Conservation (phyloP, 2,888 invertebrate genomes). For the Agrotis segetum region DNA sequence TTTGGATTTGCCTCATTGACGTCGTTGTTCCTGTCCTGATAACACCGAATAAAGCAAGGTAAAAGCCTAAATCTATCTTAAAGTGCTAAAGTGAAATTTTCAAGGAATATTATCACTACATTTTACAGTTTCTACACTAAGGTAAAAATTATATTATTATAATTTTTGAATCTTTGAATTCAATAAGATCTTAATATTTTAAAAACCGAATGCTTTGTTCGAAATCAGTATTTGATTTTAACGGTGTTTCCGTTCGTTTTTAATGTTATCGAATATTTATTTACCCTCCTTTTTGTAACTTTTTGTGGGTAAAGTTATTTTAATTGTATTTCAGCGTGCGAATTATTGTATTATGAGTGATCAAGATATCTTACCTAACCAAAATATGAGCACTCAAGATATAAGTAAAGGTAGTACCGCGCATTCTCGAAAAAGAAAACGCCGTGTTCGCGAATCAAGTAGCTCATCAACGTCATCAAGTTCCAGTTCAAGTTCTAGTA, state of each 20-base stretch:
- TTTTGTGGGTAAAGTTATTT: neutral
- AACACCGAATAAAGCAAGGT: neutral
- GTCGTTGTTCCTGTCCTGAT: conserved; percentile 1
- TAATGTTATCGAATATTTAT: neutral
- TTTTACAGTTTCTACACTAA: neutral
- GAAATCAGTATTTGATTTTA: neutral
- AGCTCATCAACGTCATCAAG: neutral
- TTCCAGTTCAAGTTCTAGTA: conserved; percentile 1
- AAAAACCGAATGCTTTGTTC: neutral
- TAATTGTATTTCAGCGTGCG: neutral
- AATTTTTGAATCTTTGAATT: neutral
- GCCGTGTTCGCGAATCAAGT: neutral
- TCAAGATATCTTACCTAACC: neutral
- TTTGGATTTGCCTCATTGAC: neutral
- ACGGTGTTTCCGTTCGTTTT: conserved; percentile 3
- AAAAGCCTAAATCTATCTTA: neutral
- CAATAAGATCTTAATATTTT: neutral
- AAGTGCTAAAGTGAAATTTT: neutral
- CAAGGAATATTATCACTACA: neutral
- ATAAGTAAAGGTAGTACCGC: neutral
- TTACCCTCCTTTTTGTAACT: neutral
- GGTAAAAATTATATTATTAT: neutral
- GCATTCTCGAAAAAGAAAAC: neutral
- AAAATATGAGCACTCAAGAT: conserved; percentile 6
- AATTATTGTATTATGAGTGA: conserved; percentile 5